Percentiles rank a stretch among this genome's conserved stretches.
Conservation (phyloP, 2,113 vertebrate species). For the Platichthys stellatus region DNA sequence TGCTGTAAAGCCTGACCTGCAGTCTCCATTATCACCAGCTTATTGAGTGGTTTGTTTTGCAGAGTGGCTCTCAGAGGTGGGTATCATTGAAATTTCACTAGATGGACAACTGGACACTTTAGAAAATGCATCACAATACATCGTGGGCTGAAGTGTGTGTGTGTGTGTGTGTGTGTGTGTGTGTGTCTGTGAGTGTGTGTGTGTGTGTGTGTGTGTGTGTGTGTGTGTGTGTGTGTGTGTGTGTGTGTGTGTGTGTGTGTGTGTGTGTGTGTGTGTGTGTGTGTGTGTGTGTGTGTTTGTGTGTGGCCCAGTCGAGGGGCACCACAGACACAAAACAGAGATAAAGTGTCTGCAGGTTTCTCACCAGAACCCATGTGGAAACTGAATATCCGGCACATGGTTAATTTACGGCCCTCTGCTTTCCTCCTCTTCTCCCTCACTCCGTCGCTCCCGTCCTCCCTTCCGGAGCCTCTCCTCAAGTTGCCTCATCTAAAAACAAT, state of each 20-base stretch:
- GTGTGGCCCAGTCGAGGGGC: constrained; percentile 60
- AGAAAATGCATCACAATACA: constrained; percentile 71
- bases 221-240: constrained; percentile 61
- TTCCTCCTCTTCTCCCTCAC: constrained; percentile 57
- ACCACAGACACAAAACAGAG: constrained; percentile 47
- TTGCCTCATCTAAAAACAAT: constrained; percentile 81
- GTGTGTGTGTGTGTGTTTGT: constrained; percentile 38
- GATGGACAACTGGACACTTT: constrained; percentile 73
- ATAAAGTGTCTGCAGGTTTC: constrained; percentile 55
- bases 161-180: constrained; percentile 31
- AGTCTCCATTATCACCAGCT: constrained; percentile 78
- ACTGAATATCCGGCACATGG: constrained; percentile 71
- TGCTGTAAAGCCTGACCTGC: constrained; percentile 76
- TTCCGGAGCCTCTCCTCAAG: constrained; percentile 77
- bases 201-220: constrained; percentile 51
- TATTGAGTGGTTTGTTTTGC: constrained; percentile 83
- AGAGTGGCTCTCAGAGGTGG: constrained; percentile 75
- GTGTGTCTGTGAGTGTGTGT: constrained; percentile 49
- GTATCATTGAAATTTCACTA: constrained; percentile 74
- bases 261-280: constrained; percentile 60
- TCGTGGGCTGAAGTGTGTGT: constrained; percentile 43
- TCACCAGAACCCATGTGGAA: constrained; percentile 68
- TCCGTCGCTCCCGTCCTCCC: constrained; percentile 68
- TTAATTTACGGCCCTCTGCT: constrained; percentile 67
- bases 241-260: constrained; percentile 38